Conservation (phyloP, 2,888 invertebrate genomes). For the Limnephilus auricula region DNA sequence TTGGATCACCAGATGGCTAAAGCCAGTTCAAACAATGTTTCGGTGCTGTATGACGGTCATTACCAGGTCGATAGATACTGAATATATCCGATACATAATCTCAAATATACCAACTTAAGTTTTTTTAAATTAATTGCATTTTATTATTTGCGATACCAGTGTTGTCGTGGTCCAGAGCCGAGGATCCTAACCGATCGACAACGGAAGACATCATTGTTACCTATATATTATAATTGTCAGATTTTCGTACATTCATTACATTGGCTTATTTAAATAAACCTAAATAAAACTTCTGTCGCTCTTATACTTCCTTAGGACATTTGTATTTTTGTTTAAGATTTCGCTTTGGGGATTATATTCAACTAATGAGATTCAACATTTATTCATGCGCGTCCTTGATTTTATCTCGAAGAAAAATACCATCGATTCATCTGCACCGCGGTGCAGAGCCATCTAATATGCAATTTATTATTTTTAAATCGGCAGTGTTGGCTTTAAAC, state of each 20-base stretch:
- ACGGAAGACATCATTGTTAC: neutral
- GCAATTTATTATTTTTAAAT: neutral
- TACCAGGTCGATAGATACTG: too few species aligned
- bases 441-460: neutral
- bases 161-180: neutral
- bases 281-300: neutral
- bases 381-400: neutral
- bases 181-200: too few species aligned
- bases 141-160: too few species aligned
- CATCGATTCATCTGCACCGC: neutral
- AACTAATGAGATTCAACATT: neutral
- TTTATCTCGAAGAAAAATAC: slow-evolving; percentile 2
- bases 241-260: neutral
- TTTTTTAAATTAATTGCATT: too few species aligned
- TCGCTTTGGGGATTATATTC: neutral
- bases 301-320: neutral
- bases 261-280: neutral
- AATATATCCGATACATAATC: too few species aligned
- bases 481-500: neutral
- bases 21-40: too few species aligned
- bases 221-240: neutral
- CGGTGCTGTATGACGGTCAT: too few species aligned
- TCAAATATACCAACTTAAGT: too few species aligned
- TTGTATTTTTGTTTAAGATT: neutral
- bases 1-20: too few species aligned